Conservation (phyloP, 2,797 vertebrate genomes). For the Sebastes variabilis region DNA sequence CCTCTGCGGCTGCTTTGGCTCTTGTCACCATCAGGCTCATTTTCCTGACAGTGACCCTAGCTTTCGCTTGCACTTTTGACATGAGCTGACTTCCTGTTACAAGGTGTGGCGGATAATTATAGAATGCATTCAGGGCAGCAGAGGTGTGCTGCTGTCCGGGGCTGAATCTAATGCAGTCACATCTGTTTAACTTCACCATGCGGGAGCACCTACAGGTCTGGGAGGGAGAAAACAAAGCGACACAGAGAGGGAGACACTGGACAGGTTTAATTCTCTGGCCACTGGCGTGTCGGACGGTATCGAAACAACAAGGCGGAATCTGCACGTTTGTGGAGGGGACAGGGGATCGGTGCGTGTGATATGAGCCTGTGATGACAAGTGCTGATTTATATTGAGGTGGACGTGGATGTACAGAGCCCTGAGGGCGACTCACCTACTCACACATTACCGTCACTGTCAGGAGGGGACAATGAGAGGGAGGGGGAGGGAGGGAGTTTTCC, state of each 20-base stretch:
- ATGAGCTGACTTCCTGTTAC: slow-evolving; percentile 72
- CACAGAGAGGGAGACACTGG: slow-evolving; percentile 54
- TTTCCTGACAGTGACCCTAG: slow-evolving; percentile 75
- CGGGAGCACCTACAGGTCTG: slow-evolving; percentile 72
- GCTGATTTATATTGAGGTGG: slow-evolving; percentile 83
- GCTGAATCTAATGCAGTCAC: slow-evolving; percentile 84
- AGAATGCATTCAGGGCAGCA: slow-evolving; percentile 79
- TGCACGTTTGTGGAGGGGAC: slow-evolving; percentile 62
- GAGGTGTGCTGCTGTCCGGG: slow-evolving; percentile 76
- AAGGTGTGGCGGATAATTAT: slow-evolving; percentile 83
- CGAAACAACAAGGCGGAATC: slow-evolving; percentile 55
- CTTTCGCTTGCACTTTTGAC: slow-evolving; percentile 80
- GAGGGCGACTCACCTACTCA: slow-evolving; percentile 80
- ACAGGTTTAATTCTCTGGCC: slow-evolving; percentile 76
- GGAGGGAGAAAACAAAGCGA: slow-evolving; percentile 63
- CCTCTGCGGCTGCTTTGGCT: slow-evolving; percentile 38
- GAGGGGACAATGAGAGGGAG: slow-evolving; percentile 58
- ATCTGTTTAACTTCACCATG: slow-evolving; percentile 81
- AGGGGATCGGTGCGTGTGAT: slow-evolving; percentile 78
- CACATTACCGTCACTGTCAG: slow-evolving; percentile 84
- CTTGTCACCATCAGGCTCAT: slow-evolving; percentile 63
- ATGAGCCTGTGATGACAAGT: slow-evolving; percentile 85
- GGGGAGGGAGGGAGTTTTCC: slow-evolving; percentile 16
- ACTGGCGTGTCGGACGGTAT: slow-evolving; percentile 72
- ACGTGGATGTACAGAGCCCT: slow-evolving; percentile 79